A percentile compares a stretch with the other conserved stretches of the same genome.
Evolutionary conservation across 1,140 invertebrate species (phyloP).

Genomic region (Pemphigus obesinymphae): DNA sequence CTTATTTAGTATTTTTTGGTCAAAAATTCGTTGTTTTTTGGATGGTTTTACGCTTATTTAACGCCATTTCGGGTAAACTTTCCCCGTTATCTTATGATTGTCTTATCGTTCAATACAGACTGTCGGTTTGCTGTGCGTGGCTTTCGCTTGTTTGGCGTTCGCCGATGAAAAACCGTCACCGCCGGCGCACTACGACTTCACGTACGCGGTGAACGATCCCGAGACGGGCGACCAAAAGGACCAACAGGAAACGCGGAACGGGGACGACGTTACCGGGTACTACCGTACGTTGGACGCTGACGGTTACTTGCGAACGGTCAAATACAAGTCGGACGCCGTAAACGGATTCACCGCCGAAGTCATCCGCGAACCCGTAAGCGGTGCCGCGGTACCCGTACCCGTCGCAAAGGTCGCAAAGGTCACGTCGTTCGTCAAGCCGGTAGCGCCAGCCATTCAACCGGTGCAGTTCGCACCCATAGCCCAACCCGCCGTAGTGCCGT

Average conservation of each 20-base stretch:
- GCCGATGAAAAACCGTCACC: constrained; percentile 43
- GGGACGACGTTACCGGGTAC: constrained; percentile 54
- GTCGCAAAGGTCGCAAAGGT: constrained; percentile 21
- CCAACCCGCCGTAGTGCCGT: constrained; percentile 44
- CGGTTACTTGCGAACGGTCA: constrained; percentile 57
- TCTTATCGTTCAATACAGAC: not conserved
- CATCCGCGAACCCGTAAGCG: constrained; percentile 49
- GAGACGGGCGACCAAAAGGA: constrained; percentile 55
- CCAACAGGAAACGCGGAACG: constrained; percentile 54
- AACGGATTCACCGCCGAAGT: constrained; percentile 64
- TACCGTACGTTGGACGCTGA: constrained; percentile 55
- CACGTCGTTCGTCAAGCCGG: not conserved
- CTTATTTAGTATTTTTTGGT: too few relatives aligned
- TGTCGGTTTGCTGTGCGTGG: not conserved
- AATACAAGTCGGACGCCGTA: constrained; percentile 59
- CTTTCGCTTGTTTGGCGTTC: not conserved
- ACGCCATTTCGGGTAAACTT: too few relatives aligned
- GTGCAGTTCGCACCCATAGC: constrained; percentile 45
- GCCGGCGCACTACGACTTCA: constrained; percentile 52
- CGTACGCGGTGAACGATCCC: constrained; percentile 55
- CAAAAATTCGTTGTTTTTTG: too few relatives aligned
- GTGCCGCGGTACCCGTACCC: not conserved
- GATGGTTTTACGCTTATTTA: too few relatives aligned
- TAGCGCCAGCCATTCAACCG: not conserved
- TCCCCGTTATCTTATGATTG: too few relatives aligned